Percentiles rank a stretch among this genome's conserved stretches.
Evolutionary conservation across 1,140 invertebrate genomes (phyloP).

Genomic region (Drosophila sucinea): DNA sequence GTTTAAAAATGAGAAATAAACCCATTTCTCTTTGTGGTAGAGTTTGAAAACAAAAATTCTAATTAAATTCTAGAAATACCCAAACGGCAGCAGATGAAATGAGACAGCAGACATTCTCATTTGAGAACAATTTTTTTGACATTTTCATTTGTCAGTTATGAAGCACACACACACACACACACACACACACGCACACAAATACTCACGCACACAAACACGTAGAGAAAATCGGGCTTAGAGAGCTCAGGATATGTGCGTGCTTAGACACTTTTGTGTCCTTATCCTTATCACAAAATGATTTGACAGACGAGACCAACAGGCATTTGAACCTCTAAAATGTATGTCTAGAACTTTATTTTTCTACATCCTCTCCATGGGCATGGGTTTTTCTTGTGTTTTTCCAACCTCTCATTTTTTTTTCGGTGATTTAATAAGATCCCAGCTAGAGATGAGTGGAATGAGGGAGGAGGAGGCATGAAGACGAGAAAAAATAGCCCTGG

Average conservation of each 20-base stretch:
- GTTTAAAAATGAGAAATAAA: not conserved
- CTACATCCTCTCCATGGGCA: not conserved
- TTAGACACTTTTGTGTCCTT: conserved; percentile 43
- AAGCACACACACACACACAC: conserved; percentile 39
- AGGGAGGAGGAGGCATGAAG: not conserved
- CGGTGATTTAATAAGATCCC: conserved; percentile 61
- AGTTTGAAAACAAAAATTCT: conserved; percentile 35
- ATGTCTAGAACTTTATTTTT: conserved; percentile 24
- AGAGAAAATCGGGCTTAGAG: conserved; percentile 6
- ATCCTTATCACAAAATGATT: conserved; percentile 78
- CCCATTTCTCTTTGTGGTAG: not conserved
- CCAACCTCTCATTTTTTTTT: not conserved
- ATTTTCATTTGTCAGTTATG: conserved; percentile 81
- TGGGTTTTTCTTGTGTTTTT: not conserved
- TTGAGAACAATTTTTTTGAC: conserved; percentile 69
- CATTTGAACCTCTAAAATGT: conserved; percentile 53
- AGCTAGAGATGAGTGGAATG: not conserved
- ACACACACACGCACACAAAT: not conserved
- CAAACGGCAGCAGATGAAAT: conserved; percentile 11
- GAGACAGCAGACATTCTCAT: conserved; percentile 60
- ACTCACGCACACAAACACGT: not conserved
- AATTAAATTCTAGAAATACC: conserved; percentile 61
- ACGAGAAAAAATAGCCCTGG: conserved; percentile 19
- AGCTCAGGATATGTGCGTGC: conserved; percentile 50
- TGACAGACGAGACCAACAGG: conserved; percentile 71